Conservation (phyloP, 2,113 vertebrate genomes). For the Tragelaphus buxtoni region DNA sequence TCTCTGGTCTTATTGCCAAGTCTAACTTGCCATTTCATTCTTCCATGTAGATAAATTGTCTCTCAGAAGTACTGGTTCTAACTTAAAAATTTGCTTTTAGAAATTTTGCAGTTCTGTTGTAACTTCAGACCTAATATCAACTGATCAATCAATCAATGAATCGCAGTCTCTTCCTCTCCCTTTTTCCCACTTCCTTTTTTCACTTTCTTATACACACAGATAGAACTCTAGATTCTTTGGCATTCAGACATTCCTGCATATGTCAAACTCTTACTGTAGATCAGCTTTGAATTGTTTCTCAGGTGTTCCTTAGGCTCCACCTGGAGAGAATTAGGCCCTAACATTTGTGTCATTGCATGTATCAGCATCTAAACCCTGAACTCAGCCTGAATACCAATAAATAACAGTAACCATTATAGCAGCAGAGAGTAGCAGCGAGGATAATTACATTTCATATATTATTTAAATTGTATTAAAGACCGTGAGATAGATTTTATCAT, state of each 20-base stretch:
- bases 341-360: background rate
- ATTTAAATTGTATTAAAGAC: background rate
- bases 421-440: background rate
- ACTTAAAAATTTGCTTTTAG: background rate
- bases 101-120: background rate
- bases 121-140: background rate
- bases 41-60: background rate
- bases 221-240: background rate
- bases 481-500: background rate
- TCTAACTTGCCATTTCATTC: background rate
- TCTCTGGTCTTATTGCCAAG: background rate
- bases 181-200: background rate
- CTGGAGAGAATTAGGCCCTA: background rate
- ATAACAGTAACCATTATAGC: background rate
- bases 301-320: background rate
- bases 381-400: background rate
- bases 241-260: background rate
- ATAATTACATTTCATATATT: background rate
- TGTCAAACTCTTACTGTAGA: background rate
- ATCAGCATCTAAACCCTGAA: background rate
- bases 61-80: background rate
- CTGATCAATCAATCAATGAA: background rate
- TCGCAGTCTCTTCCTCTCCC: background rate
- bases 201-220: background rate
- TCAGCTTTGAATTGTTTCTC: background rate